Evolutionary conservation across 1,140 invertebrate genomes (phyloP).

Genomic region (Acromyrmex heyeri): DNA sequence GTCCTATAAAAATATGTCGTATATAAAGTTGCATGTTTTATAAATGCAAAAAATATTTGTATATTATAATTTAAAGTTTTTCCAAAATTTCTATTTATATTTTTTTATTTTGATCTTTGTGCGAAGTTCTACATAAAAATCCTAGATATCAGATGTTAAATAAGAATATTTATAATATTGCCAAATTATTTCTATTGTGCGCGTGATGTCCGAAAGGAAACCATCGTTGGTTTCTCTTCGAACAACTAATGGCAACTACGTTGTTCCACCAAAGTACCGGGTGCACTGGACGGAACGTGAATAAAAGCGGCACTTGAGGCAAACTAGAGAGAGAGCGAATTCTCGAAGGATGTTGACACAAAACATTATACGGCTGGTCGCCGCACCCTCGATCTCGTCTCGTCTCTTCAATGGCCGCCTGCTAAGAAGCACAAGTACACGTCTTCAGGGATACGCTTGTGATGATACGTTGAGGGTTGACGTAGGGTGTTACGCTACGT

Average conservation of each 20-base stretch:
- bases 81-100: not conserved
- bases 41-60: not conserved
- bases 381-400: slow-evolving; percentile 56
- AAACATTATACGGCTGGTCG: slow-evolving; percentile 78
- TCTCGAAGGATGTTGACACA: slow-evolving; percentile 74
- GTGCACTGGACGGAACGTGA: not conserved
- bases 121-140: not conserved
- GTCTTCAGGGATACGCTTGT: slow-evolving; percentile 60
- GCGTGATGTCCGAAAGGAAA: not conserved
- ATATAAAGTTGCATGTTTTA: not conserved
- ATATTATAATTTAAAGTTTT: not conserved
- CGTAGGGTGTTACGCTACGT: slow-evolving; percentile 62
- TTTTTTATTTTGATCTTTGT: not conserved
- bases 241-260: slow-evolving; percentile 11
- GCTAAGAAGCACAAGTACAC: slow-evolving; percentile 70
- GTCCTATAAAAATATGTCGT: not conserved
- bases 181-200: not conserved
- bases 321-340: slow-evolving; percentile 18
- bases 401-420: slow-evolving; percentile 39
- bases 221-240: not conserved
- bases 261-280: slow-evolving; percentile 1
- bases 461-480: slow-evolving; percentile 77
- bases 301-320: slow-evolving; percentile 63
- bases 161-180: not conserved
- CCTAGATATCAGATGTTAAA: not conserved